Evolutionary conservation across 2,797 vertebrate species (phyloP), one percentile per base, ranked within the genome.

Genomic region (Phylloscopus collybita): DNA sequence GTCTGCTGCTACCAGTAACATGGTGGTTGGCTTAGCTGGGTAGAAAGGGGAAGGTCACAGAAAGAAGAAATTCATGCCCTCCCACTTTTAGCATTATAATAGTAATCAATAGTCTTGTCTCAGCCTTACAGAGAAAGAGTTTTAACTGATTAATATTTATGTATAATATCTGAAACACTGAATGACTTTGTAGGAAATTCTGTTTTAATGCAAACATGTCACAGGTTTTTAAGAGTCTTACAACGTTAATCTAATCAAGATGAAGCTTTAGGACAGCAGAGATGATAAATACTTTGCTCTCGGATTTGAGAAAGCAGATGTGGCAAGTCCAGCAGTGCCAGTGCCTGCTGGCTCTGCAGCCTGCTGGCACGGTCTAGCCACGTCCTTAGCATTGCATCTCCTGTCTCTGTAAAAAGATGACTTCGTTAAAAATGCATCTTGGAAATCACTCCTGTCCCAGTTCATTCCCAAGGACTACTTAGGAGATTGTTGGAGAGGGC

Each of bases 101-200:
- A 65, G 14, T 86, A 80, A 88, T 71, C 1, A 0, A 86, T 88
- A 76, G 45, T 74, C 34, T 84, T 88, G 45, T 87, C 45, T 91
- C 53, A 81, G 42, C 32, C 42, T 92, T n/a, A 38, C 15, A 27
- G 40, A 54, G 44, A 82, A 65, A 45, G 54, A 75, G 17, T 60
- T 82, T 83, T 53, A 49, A 72, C 30, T 50, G 32, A 64, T 91
- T 67, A 73, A 64, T 83, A 76, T 88, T 93, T 65, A 80, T 15
- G 19, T 56, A 14, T 59, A 64, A 73, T 85, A 47, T 42, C 80
- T 87, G 23, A 57, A 95, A 85, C 54, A 36, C 13, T 44, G 79
- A 76, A 50, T 66, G 18, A 8, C 32, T 71, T 74, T 57, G 36
- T 45, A 72, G 38, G 30, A 88, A 79, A 66, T 70, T 61, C 53